Base-by-base conservation (phyloP, 64 coral and sea anemone species). In the Catalaphyllia jardinei region DNA sequence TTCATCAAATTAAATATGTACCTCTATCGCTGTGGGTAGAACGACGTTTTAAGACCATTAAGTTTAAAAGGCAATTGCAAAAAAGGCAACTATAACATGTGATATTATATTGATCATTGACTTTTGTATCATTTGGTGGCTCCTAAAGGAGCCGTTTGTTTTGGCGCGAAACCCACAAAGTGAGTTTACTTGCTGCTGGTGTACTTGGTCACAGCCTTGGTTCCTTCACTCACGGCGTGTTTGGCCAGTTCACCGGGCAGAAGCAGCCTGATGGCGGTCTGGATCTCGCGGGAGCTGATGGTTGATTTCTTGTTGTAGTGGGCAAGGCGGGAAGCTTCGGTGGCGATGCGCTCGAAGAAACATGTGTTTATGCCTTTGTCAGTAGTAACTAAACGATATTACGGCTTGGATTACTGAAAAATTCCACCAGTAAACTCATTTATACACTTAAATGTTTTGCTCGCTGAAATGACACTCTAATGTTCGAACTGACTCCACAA, bases 321-420 rank as follows among this genome's bases (percentile, higher is more conserved):
- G 0, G 89, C 89, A 29, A 90, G 67, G 50, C 89, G 89, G 67
- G 65, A 74, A 31, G 89, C 78, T 75, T 90, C 89, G 55, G 63
- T 74, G 30, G 91, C 86, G 67, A 93, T 93, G 65, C 91, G 91
- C 78, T 93, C 91, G 77, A 93, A 93, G 77, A 93, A 35, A 35
- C 33, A 35, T 1, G 33, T 35, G 33, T 35, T 35, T 35, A 35
- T 35, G 33, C 33, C 33, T 35, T 35, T 35, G 1, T 35, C 33
- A 35, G 33, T 35, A 35, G 33, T 35, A 35, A 35, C 33, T 35
- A 35, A 35, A 35, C 33, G 33, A 35, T 35, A 35, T 35, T 3
- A 35, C 33, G 33, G 33, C n/a, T 35, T 35, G 33, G 33, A 35
- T 35, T 35, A 35, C 33, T 35, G 33, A 35, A 35, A 35, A 35